Evolutionary conservation across 2,888 invertebrate species (phyloP), one percentile per base, ranked within the genome.

Genomic region (Leptothorax acervorum): DNA sequence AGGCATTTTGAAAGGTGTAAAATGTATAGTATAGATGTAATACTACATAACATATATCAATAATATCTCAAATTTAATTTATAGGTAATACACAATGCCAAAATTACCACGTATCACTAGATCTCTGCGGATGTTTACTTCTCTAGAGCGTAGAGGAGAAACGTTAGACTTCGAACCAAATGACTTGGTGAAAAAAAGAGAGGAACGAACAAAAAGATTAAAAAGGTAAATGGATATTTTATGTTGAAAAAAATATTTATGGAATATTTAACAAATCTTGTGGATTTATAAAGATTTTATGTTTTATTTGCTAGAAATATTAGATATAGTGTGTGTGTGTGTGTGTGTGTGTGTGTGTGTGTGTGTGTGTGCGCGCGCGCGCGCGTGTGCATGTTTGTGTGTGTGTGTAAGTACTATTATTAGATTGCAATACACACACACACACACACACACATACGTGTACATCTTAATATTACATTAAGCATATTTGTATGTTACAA

Each of bases 101-200:
- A 96, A 96, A 90, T 92, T 96, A 84, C 97, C 97, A 85, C 96
- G 97, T 74, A 95, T 97, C 73, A 96, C 97, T 12, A 95, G 97
- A 89, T 96, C 96, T 28, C 93, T 97, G 1, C 95, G 97, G 85
- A 96, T 96, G 18, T 97, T 96, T 91, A 96, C 97, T 1, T 94
- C 95, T 82, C 93, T 96, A 31, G 96, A 95, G 79, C 95, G 95
- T 3, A 93, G 92, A 35, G 89, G 93, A 60, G 92, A 93, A 78
- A 89, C 92, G 18, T 89, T 91, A 55, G 85, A 90, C 28, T 81
- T 90, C 1, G 87, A 93, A 35, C 88, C 93, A 8, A 95, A 95
- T 82, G 93, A 95, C 84, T 89, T 95, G 35, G 90, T 93, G 15
- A 88, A 78, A 45, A 94, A 93, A 83, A 89, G 91, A 35, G 87